Percentiles rank a stretch among this genome's conserved stretches.
Evolutionary conservation across 2,113 vertebrate species (phyloP).

Genomic region (Xiphophorus couchianus): DNA sequence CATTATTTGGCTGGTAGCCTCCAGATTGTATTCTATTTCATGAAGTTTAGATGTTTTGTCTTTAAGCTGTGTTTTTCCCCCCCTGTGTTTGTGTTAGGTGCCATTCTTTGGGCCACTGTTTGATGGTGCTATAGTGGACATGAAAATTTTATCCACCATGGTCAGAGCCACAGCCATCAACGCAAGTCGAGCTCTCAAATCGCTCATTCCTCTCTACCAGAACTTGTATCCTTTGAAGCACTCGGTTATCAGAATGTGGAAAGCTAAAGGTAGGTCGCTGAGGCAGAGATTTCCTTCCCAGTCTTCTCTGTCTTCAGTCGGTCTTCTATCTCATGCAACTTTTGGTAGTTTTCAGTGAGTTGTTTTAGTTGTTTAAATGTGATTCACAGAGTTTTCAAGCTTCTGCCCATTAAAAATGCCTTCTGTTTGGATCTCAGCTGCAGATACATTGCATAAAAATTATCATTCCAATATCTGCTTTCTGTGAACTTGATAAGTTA

Average conservation of each 20-base stretch:
- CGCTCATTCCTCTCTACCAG: slow-evolving; percentile 96
- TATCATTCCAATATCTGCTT: background rate
- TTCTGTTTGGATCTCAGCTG: background rate
- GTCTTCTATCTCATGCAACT: background rate
- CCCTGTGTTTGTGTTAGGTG: slow-evolving; percentile 77
- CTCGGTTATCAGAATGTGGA: background rate
- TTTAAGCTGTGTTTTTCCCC: background rate
- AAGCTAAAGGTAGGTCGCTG: slow-evolving; percentile 19
- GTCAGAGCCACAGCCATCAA: slow-evolving; percentile 98
- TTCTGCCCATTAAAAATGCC: background rate
- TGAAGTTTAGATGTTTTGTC: background rate
- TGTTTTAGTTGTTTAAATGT: background rate
- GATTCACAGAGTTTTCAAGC: background rate
- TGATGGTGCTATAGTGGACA: slow-evolving; percentile 97
- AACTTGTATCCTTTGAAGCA: slow-evolving; percentile 97
- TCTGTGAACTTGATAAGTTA: background rate
- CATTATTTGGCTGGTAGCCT: slow-evolving; percentile 19
- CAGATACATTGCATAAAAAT: background rate
- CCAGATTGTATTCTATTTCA: slow-evolving; percentile 9
- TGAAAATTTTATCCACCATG: slow-evolving; percentile 95
- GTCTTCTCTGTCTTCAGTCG: background rate
- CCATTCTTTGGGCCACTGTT: slow-evolving; percentile 98
- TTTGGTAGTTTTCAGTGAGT: background rate
- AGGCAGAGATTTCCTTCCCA: background rate
- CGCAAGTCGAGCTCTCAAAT: slow-evolving; percentile 96